Evolutionary conservation across 2,797 vertebrate species (phyloP), one percentile per base, ranked within the genome.

Genomic region (Oreochromis grahami): DNA sequence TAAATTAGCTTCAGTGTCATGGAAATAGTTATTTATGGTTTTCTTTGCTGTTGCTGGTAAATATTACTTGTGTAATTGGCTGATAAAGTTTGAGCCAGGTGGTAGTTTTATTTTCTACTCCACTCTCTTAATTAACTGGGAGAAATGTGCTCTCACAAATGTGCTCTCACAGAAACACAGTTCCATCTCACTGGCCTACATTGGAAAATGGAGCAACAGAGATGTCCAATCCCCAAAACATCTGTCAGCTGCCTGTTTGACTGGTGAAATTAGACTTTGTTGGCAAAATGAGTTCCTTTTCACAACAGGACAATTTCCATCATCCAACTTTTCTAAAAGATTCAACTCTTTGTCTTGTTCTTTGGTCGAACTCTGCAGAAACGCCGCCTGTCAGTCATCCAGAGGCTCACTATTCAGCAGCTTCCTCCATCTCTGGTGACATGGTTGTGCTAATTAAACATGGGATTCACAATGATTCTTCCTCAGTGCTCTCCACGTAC

Each of bases 1-100:
- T 86, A 94, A 96, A 95, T 94, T 86, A 91, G 91, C 81, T 84
- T 80, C 83, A 77, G 41, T 90, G 91, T 93, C 88, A 86, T 11
- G 53, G 60, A 80, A 80, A 84, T 86, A 77, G 78, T 83, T 84
- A 86, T 89, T 86, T 83, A 68, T 29, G 2, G 58, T 81, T 89
- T 85, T 43, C 29, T 83, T 81, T 82, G 77, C 88, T 32, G 60
- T 78, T 41, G 26, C 87, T 72, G 77, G 84, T 85, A 92, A 91
- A 93, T 88, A 89, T 86, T 38, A 41, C 78, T 76, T 36, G 29
- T 89, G 86, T 94, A 95, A 94, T 94, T 94, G 92, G 93, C 82
- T 88, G 89, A 82, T 91, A 83, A 90, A 50, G 76, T 92, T 89
- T 83, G 50, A 90, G 79, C 83, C 88, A 91, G 89, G 89, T 91